These are phyloP conservation scores for Pristionchus entomophagus DNA, from an alignment of 2,888 invertebrate genomes.

Conservation along the genomic window DNA sequence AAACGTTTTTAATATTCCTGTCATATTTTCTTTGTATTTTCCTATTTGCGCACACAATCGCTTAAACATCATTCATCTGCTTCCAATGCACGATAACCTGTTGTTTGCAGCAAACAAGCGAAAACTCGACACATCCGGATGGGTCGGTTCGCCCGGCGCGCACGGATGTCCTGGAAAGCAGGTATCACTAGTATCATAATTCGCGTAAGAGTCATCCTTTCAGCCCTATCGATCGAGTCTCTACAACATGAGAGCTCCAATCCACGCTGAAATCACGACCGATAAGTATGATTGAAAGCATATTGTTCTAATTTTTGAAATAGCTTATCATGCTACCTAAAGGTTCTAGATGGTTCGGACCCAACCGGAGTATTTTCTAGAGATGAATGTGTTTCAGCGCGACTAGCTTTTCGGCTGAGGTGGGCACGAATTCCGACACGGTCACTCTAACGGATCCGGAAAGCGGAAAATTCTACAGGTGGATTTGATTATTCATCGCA, in stretches of 20 bases:
- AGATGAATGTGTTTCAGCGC: not conserved
- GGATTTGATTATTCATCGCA: not conserved
- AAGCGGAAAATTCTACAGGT: not conserved
- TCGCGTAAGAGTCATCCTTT: not conserved
- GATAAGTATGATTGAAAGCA: not conserved
- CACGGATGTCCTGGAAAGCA: not conserved
- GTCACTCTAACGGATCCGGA: not conserved
- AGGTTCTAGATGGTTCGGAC: not conserved
- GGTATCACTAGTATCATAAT: not conserved
- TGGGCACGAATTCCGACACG: not conserved
- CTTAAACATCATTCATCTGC: not conserved
- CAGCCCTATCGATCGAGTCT: not conserved
- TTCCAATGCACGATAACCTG: not conserved
- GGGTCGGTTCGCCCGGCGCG: not conserved
- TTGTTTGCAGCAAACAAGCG: not conserved
- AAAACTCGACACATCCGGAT: not conserved
- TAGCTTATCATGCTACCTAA: too few species aligned
- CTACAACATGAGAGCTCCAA: too few species aligned
- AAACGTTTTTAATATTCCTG: too few species aligned
- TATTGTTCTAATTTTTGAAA: not conserved
- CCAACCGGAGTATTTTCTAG: not conserved
- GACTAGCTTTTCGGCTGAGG: not conserved
- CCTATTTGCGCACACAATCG: not conserved
- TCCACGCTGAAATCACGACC: not conserved
- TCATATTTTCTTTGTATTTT: too few species aligned